Evolutionary conservation across 2,888 invertebrate genomes (phyloP).

Genomic region (Aphrophora alni): DNA sequence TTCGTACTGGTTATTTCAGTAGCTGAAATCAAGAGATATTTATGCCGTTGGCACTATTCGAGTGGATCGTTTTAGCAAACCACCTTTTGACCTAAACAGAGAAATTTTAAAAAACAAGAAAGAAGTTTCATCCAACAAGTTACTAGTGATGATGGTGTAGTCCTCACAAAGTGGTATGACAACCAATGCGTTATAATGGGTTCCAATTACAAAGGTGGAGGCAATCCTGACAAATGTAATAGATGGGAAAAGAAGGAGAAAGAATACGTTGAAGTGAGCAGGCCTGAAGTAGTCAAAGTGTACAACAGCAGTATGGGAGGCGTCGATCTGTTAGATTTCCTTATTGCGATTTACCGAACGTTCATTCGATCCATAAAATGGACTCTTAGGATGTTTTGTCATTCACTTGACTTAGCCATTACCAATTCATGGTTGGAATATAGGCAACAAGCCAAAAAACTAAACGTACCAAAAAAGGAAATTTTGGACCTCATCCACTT

Average conservation of each 20-base stretch:
- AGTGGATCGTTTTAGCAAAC: conserved; percentile 42
- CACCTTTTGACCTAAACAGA: conserved; percentile 32
- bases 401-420: conserved; percentile 33
- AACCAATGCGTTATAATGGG: conserved; percentile 45
- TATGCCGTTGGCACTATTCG: conserved; percentile 42
- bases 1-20: conserved; percentile 42
- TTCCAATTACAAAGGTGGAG: conserved; percentile 45
- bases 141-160: conserved; percentile 31
- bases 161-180: conserved; percentile 44
- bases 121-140: conserved; percentile 21
- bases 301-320: conserved; percentile 46
- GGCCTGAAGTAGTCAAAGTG: conserved; percentile 45
- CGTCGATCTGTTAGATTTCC: conserved; percentile 35
- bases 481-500: too few species aligned
- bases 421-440: conserved; percentile 34
- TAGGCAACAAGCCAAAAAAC: not conserved
- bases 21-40: conserved; percentile 31
- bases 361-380: conserved; percentile 32
- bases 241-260: conserved; percentile 45
- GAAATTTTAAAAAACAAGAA: conserved; percentile 33
- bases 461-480: not conserved
- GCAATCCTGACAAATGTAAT: conserved; percentile 30
- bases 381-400: conserved; percentile 37
- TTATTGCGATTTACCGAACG: conserved; percentile 35
- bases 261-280: conserved; percentile 39